Percentiles rank a stretch among this genome's conserved stretches.
Conservation (phyloP, 2,888 invertebrate genomes). For the Xestobium rufovillosum region DNA sequence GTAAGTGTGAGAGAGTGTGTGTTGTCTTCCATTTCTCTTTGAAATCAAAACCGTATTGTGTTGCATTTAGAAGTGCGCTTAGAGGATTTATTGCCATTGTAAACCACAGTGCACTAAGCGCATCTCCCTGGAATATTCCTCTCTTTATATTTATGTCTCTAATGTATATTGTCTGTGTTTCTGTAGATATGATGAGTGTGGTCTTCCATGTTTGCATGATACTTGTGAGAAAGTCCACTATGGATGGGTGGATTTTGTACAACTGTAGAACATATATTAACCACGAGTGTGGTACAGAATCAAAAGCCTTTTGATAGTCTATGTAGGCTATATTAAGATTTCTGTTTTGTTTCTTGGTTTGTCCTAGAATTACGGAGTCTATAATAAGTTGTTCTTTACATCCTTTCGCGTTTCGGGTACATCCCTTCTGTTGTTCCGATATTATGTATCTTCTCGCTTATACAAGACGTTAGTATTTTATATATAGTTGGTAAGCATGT, state of each 20-base stretch:
- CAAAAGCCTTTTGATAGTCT: conserved; percentile 4
- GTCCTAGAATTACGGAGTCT: conserved; percentile 2
- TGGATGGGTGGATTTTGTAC: conserved; percentile 1
- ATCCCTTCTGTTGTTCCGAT: conserved; percentile 1
- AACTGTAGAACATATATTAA: not conserved
- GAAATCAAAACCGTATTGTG: conserved; percentile 9
- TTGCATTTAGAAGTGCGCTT: conserved; percentile 11
- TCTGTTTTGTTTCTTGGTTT: not conserved
- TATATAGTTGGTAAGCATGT: conserved; percentile 5
- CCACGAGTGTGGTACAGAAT: conserved; percentile 4
- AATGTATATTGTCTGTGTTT: too few relatives aligned
- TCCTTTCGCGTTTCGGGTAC: not conserved
- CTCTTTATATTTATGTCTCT: conserved; percentile 13
- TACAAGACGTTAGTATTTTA: conserved; percentile 1
- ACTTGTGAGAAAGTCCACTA: not conserved
- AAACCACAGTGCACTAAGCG: conserved; percentile 16
- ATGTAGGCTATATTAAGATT: conserved; percentile 2
- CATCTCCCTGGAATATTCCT: conserved; percentile 18
- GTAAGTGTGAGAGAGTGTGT: conserved; percentile 15
- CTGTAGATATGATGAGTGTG: not conserved
- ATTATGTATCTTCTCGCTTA: not conserved
- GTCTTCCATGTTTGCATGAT: conserved; percentile 3
- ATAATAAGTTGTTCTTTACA: conserved; percentile 6
- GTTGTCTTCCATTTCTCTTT: conserved; percentile 7
- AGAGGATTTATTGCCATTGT: conserved; percentile 18